Evolutionary conservation across 2,888 invertebrate species (phyloP).

Genomic region (Melanostoma mellinum): DNA sequence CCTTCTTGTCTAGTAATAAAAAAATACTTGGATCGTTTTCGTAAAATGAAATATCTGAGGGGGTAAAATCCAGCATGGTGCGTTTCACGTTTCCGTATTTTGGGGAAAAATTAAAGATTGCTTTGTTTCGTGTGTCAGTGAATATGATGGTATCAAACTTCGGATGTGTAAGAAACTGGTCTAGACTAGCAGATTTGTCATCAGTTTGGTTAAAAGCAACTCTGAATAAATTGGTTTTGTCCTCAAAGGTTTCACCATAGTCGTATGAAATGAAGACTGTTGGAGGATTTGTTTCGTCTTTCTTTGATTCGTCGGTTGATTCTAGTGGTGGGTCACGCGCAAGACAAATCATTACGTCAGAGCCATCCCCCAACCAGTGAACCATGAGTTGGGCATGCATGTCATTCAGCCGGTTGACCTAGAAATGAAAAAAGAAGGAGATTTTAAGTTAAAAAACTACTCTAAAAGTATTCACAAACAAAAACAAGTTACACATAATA

Average conservation of each 20-base stretch:
- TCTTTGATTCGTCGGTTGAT: conserved; percentile 75
- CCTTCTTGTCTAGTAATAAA: conserved; percentile 89
- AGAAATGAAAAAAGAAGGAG: conserved; percentile 76
- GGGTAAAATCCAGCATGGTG: conserved; percentile 87
- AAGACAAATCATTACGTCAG: conserved; percentile 93
- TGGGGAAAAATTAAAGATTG: conserved; percentile 89
- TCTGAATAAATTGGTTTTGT: conserved; percentile 87
- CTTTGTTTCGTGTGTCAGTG: conserved; percentile 89
- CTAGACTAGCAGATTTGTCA: conserved; percentile 86
- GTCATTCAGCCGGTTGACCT: conserved; percentile 91
- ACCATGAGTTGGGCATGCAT: conserved; percentile 94
- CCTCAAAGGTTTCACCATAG: conserved; percentile 91
- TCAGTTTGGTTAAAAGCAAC: conserved; percentile 83
- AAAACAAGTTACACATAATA: too few relatives aligned
- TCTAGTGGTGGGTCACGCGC: conserved; percentile 87
- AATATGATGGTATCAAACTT: conserved; percentile 92
- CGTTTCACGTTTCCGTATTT: conserved; percentile 87
- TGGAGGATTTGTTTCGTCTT: conserved; percentile 86
- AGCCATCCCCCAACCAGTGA: conserved; percentile 95
- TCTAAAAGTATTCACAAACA: background rate
- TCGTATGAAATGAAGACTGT: conserved; percentile 91
- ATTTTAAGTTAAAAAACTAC: background rate
- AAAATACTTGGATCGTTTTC: conserved; percentile 87
- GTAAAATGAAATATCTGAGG: conserved; percentile 90
- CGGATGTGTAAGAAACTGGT: conserved; percentile 93